Base-by-base conservation (phyloP, 2,113 vertebrate genomes). In the Micromys minutus region DNA sequence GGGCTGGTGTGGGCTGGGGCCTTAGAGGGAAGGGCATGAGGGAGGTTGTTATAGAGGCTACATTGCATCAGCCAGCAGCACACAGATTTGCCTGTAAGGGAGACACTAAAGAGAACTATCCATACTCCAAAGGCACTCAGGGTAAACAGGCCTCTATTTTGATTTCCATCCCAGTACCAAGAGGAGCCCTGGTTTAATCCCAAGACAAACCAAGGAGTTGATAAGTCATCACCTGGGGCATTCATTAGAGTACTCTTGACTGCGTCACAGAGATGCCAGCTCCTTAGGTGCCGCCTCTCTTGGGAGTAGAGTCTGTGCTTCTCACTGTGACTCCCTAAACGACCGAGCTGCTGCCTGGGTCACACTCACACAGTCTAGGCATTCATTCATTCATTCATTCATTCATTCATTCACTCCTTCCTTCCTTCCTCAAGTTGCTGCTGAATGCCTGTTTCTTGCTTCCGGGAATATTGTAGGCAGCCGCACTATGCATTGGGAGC, bases 91-190 rank as follows among this genome's bases (percentile, higher is more conserved):
- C 61, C 95, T 83, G 83, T 0, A 0, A 76, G 85, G 96, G 87
- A 86, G 31, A 5, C 57, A 15, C 77, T 0, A 0, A n/a, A 76
- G 95, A 95, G 89, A 87, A 65, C 6, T 91, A 86, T 77, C 92
- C 94, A 96, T 65, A 94, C 87, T 4, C 90, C n/a, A 39, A 0
- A 0, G 79, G 72, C 69, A 0, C 90, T 65, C 1, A 2, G 96
- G 84, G 77, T 94, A 92, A 94, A 95, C 77, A 87, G 94, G 80
- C 0, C 0, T 91, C 93, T 98, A 95, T 98, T 97, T 97, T 96
- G 97, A 69, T 90, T 96, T 90, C 92, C 92, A 96, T 83, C 65
- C 7, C 42, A 57, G 65, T 94, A 75, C 90, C 95, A 67, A 67
- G 79, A 91, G 95, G 77, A 96, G 47, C 74, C 67, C 77, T 71